Percentiles rank a stretch among this genome's conserved stretches.
Evolutionary conservation across 2,797 vertebrate species (phyloP).

Genomic region (Alectoris magna): DNA sequence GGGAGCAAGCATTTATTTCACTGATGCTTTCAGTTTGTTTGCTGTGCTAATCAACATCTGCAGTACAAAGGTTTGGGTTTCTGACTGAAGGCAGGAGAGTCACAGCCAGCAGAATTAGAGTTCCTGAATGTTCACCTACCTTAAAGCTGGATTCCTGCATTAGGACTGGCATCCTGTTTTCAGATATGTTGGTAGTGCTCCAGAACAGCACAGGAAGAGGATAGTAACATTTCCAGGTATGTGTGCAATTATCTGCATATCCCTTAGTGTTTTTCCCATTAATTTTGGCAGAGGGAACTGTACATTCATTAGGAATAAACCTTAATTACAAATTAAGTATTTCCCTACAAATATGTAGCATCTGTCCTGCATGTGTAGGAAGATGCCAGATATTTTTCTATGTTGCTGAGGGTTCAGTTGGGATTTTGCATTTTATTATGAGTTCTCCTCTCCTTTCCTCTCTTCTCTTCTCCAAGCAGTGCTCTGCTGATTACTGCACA

Average conservation of each 20-base stretch:
- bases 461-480: not conserved
- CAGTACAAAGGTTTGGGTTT: not conserved
- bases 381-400: not conserved
- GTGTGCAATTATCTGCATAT: not conserved
- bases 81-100: not conserved
- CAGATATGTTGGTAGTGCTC: not conserved
- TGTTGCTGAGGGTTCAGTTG: not conserved
- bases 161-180: not conserved
- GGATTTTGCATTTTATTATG: not conserved
- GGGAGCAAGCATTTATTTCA: not conserved
- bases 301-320: not conserved
- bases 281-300: not conserved
- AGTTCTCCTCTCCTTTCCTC: not conserved
- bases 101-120: not conserved
- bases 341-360: not conserved
- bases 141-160: not conserved
- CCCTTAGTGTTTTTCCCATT: not conserved
- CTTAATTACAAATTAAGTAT: not conserved
- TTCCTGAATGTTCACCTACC: not conserved
- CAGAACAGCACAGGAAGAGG: not conserved
- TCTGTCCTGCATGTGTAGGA: not conserved
- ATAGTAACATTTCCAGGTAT: not conserved
- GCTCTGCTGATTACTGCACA: too few relatives aligned
- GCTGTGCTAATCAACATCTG: not conserved
- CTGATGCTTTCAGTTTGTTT: not conserved